phyloP scores from a whole-genome alignment of 30 jellyfish, hydroid and myxozoan genomes.

The Cassiopea xamachana region DNA sequence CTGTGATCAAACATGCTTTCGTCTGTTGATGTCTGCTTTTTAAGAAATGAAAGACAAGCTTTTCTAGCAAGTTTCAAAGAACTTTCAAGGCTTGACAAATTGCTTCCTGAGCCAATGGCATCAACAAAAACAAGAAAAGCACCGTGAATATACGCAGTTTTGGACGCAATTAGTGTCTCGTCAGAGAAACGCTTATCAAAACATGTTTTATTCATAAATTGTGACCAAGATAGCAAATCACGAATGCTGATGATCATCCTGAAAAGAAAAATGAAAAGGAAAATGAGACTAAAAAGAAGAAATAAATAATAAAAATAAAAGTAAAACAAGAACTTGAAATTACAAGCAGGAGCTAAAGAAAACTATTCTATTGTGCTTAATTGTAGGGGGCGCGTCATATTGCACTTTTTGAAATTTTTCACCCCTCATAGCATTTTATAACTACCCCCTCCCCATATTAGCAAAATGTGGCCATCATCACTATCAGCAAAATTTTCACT shows the following conservation, averaged over 20 bases:
- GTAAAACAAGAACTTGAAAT: neutral
- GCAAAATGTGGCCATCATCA: too few species aligned
- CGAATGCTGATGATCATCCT: constrained; percentile 86
- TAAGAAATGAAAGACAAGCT: constrained; percentile 42
- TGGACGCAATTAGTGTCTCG: constrained; percentile 38
- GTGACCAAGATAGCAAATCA: constrained; percentile 86
- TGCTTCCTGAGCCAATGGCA: constrained; percentile 88
- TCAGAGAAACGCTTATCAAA: neutral
- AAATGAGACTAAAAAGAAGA: neutral
- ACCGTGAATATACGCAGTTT: constrained; percentile 83
- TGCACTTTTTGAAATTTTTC: too few species aligned
- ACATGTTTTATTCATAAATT: constrained; percentile 73
- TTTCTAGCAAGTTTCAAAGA: constrained; percentile 42
- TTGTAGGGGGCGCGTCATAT: too few species aligned
- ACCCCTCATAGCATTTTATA: too few species aligned
- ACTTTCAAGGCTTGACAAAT: constrained; percentile 42
- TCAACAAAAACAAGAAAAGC: constrained; percentile 89
- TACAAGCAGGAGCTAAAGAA: too few species aligned
- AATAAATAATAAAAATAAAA: neutral
- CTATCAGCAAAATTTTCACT: too few species aligned
- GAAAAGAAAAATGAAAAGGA: constrained; percentile 5
- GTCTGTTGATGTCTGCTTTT: constrained; percentile 1
- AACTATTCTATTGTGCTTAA: too few species aligned
- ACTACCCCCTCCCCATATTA: too few species aligned
- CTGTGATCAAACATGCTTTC: constrained; percentile 1